Base-by-base conservation (phyloP, 2,113 vertebrate species). In the Siphamia tubifer region DNA sequence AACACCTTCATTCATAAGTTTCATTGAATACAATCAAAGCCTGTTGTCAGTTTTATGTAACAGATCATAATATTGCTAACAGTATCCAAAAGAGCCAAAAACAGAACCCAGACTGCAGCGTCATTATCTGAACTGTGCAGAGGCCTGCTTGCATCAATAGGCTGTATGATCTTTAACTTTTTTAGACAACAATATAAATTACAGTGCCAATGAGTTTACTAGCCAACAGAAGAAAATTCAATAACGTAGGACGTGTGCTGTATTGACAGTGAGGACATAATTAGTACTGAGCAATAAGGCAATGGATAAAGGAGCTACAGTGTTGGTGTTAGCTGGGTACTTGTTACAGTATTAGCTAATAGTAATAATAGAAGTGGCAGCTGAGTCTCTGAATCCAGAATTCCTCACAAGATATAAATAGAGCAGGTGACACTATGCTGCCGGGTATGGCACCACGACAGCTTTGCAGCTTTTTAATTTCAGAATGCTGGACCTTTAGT, bases 301-400 rank as follows among this genome's bases (percentile, higher is more conserved):
- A 40, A 32, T 40, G 75, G 70, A 77, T 84, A 64, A 85, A 84
- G 36, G 43, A 63, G 77, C 60, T 36, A 23, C 45, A 39, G 48
- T 32, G 69, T 60, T 61, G 13, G 71, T 34, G 77, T 85, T 80
- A 74, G 76, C 67, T 17, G 60, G 48, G 67, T 81, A 62, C 84
- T 82, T 80, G 73, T 88, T 84, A 86, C 87, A 85, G 83, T 68
- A 85, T 89, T 89, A 89, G 81, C 87, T 90, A 90, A 90, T 86
- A 87, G 83, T 88, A 90, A 90, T 83, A 89, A 89, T 90, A 90
- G 89, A 86, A 80, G 81, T 81, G 79, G 84, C 87, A 91, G 89
- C 89, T 91, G 89, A 88, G 86, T 88, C 74, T 83, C 68, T 84
- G 89, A 87, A 90, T 89, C 82, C 79, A 66, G 81, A 80, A 88